Evolutionary conservation across 2,888 invertebrate species (phyloP).

Genomic region (Fissipunctia ypsillon): DNA sequence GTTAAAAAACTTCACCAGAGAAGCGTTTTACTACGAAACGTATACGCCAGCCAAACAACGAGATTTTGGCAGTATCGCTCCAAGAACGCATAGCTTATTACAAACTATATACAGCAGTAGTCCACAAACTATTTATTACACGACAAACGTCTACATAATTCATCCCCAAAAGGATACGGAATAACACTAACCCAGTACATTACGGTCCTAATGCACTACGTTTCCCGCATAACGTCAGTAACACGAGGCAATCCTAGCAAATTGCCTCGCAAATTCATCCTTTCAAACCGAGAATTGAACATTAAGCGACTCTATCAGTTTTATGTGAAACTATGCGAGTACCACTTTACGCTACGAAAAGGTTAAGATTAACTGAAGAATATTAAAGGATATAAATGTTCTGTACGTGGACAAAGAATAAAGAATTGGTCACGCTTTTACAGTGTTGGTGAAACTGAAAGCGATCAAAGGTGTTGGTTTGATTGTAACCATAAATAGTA

Average conservation of each 20-base stretch:
- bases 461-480: background rate
- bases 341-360: slow-evolving; percentile 51
- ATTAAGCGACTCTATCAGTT: slow-evolving; percentile 65
- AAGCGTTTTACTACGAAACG: background rate
- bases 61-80: background rate
- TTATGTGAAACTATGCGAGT: slow-evolving; percentile 65
- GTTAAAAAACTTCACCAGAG: background rate
- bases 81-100: slow-evolving; percentile 6
- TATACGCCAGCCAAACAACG: no score
- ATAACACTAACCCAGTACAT: slow-evolving; percentile 51
- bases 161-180: slow-evolving; percentile 61
- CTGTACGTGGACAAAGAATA: slow-evolving; percentile 10
- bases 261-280: slow-evolving; percentile 72
- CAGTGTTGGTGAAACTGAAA: slow-evolving; percentile 25
- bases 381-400: slow-evolving; percentile 43
- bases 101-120: background rate
- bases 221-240: slow-evolving; percentile 58
- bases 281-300: slow-evolving; percentile 66
- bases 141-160: slow-evolving; percentile 39
- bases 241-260: slow-evolving; percentile 68
- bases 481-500: background rate
- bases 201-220: slow-evolving; percentile 53
- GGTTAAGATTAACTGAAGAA: slow-evolving; percentile 46
- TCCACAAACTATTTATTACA: slow-evolving; percentile 32
- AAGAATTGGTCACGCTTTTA: slow-evolving; percentile 27